These are phyloP conservation scores for Aegypius monachus DNA, from an alignment of 2,113 vertebrate species.

Conservation along the genomic window DNA sequence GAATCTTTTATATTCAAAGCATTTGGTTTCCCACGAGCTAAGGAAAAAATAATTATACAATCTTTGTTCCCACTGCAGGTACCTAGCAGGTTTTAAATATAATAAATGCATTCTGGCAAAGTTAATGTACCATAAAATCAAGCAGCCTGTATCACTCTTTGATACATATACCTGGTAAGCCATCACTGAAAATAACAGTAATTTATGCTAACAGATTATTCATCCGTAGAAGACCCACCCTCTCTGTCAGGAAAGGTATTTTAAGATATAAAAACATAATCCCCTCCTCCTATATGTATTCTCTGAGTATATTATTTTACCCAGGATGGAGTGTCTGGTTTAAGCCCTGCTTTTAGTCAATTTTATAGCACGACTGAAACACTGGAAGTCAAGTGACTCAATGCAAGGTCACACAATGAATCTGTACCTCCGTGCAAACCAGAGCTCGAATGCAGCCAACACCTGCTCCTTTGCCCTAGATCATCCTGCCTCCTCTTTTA, in stretches of 20 bases:
- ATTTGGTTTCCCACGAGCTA: slow-evolving; percentile 36
- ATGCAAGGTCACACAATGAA: slow-evolving; percentile 46
- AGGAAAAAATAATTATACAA: slow-evolving; percentile 56
- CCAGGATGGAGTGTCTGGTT: slow-evolving; percentile 23
- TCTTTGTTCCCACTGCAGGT: slow-evolving; percentile 52
- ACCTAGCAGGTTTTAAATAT: slow-evolving; percentile 55
- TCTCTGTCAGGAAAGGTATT: slow-evolving; percentile 14
- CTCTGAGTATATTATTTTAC: not conserved
- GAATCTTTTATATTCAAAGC: slow-evolving; percentile 38
- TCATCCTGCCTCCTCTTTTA: not conserved
- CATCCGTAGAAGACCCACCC: not conserved
- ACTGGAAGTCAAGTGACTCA: slow-evolving; percentile 44
- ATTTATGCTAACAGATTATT: slow-evolving; percentile 51
- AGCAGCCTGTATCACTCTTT: slow-evolving; percentile 38
- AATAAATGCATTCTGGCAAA: slow-evolving; percentile 59
- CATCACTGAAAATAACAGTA: slow-evolving; percentile 44
- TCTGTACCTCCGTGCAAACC: not conserved
- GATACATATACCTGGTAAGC: slow-evolving; percentile 7
- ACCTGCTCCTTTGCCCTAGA: not conserved
- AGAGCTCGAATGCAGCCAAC: not conserved
- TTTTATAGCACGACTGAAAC: slow-evolving; percentile 14
- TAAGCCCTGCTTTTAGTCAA: slow-evolving; percentile 38
- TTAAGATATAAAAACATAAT: slow-evolving; percentile 35
- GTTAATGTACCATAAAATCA: slow-evolving; percentile 64
- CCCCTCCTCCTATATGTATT: not conserved